These are phyloP conservation scores for Hemibagrus guttatus DNA, from an alignment of 2,797 vertebrate genomes.

Conservation along the genomic window DNA sequence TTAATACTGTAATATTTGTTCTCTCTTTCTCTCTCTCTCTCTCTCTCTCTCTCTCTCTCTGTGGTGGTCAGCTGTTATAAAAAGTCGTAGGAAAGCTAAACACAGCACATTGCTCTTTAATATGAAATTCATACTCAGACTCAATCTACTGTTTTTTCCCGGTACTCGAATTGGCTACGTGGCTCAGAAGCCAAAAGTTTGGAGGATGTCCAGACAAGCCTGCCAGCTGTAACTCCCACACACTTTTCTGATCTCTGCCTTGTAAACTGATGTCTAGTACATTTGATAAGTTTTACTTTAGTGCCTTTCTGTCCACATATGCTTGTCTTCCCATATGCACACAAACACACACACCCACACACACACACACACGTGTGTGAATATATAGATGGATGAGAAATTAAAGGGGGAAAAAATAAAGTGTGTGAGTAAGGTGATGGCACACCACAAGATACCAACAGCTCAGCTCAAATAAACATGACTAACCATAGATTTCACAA, in stretches of 20 bases:
- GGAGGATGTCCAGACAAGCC: conserved; percentile 52
- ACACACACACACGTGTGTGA: neutral
- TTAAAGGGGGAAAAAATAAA: neutral
- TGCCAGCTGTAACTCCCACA: conserved; percentile 47
- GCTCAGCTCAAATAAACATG: neutral
- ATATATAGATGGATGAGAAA: neutral
- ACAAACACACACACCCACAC: conserved; percentile 21
- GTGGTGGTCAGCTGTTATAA: conserved; percentile 35
- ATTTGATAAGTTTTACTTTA: conserved; percentile 57
- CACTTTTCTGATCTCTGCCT: conserved; percentile 46
- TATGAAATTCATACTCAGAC: conserved; percentile 50
- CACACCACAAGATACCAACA: neutral
- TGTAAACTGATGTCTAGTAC: conserved; percentile 49
- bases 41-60: neutral
- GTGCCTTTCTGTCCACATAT: conserved; percentile 45
- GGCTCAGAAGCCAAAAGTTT: conserved; percentile 52
- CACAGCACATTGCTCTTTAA: conserved; percentile 40
- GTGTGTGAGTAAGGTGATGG: neutral
- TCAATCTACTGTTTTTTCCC: conserved; percentile 38
- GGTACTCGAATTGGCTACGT: conserved; percentile 53
- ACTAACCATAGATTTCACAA: neutral
- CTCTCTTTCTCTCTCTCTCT: neutral
- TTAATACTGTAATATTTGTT: conserved; percentile 18
- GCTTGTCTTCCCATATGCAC: conserved; percentile 39
- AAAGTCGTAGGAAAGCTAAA: conserved; percentile 41